Conservation (phyloP, 2,113 vertebrate species). For the Gnathonemus longibarbis region DNA sequence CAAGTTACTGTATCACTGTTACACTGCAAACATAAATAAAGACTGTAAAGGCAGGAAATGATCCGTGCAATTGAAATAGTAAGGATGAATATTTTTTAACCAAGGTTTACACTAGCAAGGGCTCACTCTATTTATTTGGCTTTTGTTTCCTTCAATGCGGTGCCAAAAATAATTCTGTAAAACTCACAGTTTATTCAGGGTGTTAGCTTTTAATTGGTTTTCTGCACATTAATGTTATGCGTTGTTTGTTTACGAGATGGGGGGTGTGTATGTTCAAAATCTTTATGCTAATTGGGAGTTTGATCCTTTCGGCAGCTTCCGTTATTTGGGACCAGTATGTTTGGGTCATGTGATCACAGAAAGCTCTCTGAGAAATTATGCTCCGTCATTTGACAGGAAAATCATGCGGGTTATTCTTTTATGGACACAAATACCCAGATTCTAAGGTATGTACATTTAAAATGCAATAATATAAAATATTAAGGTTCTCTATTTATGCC, state of each 20-base stretch:
- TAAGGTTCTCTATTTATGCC: constrained; percentile 49
- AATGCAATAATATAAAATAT: constrained; percentile 60
- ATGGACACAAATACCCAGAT: constrained; percentile 52
- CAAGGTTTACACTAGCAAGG: neutral
- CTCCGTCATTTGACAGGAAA: constrained; percentile 39
- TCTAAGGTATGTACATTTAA: constrained; percentile 56
- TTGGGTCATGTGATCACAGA: constrained; percentile 13
- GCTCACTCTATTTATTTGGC: neutral
- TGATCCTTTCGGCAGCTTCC: constrained; percentile 13
- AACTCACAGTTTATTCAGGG: neutral
- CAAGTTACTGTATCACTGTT: constrained; percentile 42
- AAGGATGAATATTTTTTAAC: neutral
- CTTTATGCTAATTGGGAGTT: neutral
- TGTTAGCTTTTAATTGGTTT: neutral
- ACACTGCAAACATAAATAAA: constrained; percentile 50
- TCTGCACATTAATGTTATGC: neutral
- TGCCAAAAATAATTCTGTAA: neutral
- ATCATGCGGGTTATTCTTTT: constrained; percentile 55
- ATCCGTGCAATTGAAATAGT: constrained; percentile 37
- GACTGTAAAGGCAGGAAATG: constrained; percentile 25
- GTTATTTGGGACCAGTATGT: constrained; percentile 3
- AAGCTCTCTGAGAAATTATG: constrained; percentile 24
- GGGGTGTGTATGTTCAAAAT: constrained; percentile 43
- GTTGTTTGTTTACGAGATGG: neutral
- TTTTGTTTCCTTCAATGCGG: neutral